Evolutionary conservation across 2,888 invertebrate species (phyloP).

Genomic region (Macropis europaea): DNA sequence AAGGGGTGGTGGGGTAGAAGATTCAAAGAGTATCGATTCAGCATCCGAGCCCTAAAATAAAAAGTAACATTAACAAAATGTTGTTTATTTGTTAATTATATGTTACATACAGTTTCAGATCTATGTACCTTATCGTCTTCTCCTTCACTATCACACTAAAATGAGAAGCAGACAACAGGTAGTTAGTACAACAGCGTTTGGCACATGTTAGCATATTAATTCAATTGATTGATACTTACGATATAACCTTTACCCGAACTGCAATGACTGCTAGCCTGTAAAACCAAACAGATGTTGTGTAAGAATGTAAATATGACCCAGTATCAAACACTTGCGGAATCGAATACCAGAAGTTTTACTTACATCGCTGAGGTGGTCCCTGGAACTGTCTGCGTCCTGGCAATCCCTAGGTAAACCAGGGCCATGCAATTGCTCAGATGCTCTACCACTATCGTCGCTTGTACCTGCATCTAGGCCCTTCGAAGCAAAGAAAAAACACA

Average conservation of each 20-base stretch:
- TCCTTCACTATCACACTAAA: constrained; percentile 96
- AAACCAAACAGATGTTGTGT: constrained; percentile 65
- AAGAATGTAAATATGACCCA: neutral
- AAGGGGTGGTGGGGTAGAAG: constrained; percentile 84
- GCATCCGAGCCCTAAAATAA: constrained; percentile 86
- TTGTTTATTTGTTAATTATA: neutral
- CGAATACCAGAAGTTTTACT: constrained; percentile 78
- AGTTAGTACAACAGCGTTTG: neutral
- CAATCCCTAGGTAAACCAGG: constrained; percentile 81
- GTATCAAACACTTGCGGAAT: too few species aligned
- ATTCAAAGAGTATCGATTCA: constrained; percentile 86
- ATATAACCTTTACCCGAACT: constrained; percentile 97
- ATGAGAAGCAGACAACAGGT: constrained; percentile 79
- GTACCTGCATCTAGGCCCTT: constrained; percentile 91
- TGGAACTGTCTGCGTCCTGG: constrained; percentile 90
- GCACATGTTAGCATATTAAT: neutral
- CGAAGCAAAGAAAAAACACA: neutral
- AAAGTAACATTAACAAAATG: neutral
- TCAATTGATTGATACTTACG: constrained; percentile 86
- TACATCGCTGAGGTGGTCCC: constrained; percentile 93
- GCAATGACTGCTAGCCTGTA: constrained; percentile 94
- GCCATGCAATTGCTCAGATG: constrained; percentile 89
- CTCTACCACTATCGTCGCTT: constrained; percentile 91
- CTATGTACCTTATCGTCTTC: constrained; percentile 93
- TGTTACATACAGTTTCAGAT: constrained; percentile 36